Evolutionary conservation across 2,797 vertebrate species (phyloP), one percentile per base, ranked within the genome.

Genomic region (Lepilemur septentrionalis): DNA sequence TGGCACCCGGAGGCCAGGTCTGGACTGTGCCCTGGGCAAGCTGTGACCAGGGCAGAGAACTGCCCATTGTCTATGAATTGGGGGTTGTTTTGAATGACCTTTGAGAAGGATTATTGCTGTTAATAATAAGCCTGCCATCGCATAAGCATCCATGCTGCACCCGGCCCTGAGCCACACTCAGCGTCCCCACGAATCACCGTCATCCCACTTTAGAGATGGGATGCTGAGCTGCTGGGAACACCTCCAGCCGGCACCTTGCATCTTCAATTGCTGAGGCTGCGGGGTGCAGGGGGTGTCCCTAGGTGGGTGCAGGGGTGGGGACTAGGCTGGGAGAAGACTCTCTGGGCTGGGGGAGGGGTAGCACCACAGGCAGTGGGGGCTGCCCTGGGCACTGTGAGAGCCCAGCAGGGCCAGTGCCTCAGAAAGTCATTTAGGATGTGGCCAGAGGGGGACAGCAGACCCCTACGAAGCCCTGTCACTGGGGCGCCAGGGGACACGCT

Each of bases 171-270:
- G 52, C 72, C 72, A 61, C 32, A 23, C 52, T 67, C 8, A 22
- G 15, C 1, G 0, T 48, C 30, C 41, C 25, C 7, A 2, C 61
- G 57, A 10, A n/a, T 72, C 32, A 25, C 6, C 52, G 1, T 2
- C 9, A 50, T 65, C 52, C 18, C 25, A 25, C 30, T 46, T 38
- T 23, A 75, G 43, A 79, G 17, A 23, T 4, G 32, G 57, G 50
- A 3, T 15, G 48, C 32, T 9, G 28, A 61, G 20, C 2, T 6
- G 2, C n/a, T 4, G 10, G 4, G 43, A 28, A 6, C 35, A 13
- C 5, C 32, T 10, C 23, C 30, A 14, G 35, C 46, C 52, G 20
- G 59, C 57, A 32, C 8, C 46, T 18, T 30, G 15, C 35, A 48
- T 35, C 70, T 83, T 46, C 28, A n/a, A 22, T 75, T 11, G 23